Evolutionary conservation across 1,140 invertebrate genomes (phyloP), one percentile per base, ranked within the genome.

Genomic region (Ruditapes philippinarum): DNA sequence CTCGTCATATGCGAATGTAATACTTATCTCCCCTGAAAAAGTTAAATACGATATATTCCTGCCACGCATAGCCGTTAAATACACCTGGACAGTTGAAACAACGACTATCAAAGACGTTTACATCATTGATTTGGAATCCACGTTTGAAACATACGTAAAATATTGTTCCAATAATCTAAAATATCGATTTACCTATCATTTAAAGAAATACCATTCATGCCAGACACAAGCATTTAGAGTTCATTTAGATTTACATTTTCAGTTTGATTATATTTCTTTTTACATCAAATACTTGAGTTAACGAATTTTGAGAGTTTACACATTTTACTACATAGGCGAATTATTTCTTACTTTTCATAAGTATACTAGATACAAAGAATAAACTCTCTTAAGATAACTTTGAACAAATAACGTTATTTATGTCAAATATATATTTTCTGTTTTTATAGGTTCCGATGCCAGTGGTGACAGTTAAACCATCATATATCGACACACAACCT

Each of bases 21-120:
- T 91, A 33, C 54, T 90, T 22, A 85, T 86, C 4, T 87, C 89
- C 5, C 14, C 54, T 2, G 70, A 83, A 12, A 42, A 65, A 12
- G 78, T 54, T 33, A 45, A 73, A 25, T 36, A 90, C 17, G 86
- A 74, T 33, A 86, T 92, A n/a, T 92, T 92, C 51, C 68, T 92
- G 31, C 89, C 90, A 76, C 45, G 91, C 45, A 82, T 87, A 4
- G 87, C 91, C 28, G 91, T 92, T 17, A 91, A 89, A 12, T 91
- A 90, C 62, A 90, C 82, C 19, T 92, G 90, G 88, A 85, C 81
- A 11, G 91, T 92, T 5, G 87, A 54, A 45, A 83, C 84, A n/a
- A 89, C 86, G 45, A 74, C 89, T n/a, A 84, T 90, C 36, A 80
- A 90, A 82, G 91, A 92, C 51, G 42, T 85, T 62, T 92, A 92